Conservation (phyloP, 2,113 vertebrate genomes). For the Plecotus auritus region DNA sequence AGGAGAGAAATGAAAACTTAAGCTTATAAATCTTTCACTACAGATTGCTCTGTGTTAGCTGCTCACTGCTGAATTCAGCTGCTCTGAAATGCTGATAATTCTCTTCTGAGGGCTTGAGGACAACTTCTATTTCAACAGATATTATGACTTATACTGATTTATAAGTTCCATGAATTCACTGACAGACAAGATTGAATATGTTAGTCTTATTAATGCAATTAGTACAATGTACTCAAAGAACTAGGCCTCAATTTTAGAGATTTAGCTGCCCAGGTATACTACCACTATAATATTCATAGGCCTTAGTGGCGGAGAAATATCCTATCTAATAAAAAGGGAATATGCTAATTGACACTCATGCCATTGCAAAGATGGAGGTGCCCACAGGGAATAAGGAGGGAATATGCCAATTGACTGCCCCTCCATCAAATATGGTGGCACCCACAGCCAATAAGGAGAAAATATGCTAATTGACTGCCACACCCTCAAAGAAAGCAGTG, state of each 20-base stretch:
- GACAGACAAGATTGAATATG: conserved; percentile 23
- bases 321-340: neutral
- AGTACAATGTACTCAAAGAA: neutral
- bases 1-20: conserved; percentile 48
- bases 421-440: no score
- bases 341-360: no score
- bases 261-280: neutral
- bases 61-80: conserved; percentile 50
- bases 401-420: no score
- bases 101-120: conserved; percentile 19
- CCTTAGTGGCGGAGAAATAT: neutral
- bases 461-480: no score
- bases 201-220: conserved; percentile 42
- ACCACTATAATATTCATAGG: neutral
- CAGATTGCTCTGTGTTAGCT: conserved; percentile 24
- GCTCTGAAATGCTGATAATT: conserved; percentile 57
- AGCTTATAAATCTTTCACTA: conserved; percentile 62
- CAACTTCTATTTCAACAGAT: conserved; percentile 57
- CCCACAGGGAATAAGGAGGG: no score
- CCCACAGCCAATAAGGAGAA: no score
- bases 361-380: no score
- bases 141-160: conserved; percentile 39
- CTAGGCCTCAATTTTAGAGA: neutral
- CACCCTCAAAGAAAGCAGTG: no score
- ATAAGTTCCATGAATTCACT: conserved; percentile 5